Conservation (phyloP, 2,888 invertebrate species). For the Cactoblastis cactorum region DNA sequence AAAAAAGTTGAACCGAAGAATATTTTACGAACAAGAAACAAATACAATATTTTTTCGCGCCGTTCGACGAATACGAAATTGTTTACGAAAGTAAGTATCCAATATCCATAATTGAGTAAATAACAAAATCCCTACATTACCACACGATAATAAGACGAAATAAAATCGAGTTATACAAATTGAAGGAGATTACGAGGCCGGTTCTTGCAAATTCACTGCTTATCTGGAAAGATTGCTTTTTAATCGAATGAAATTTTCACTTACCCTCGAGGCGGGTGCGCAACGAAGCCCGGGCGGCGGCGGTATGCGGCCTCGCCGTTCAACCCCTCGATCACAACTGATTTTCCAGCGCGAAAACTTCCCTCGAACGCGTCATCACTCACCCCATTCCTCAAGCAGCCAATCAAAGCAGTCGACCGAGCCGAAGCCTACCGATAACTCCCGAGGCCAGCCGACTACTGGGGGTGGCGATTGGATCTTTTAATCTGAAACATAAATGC, state of each 20-base stretch:
- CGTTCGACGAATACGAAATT: background rate
- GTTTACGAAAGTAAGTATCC: slow-evolving; percentile 8
- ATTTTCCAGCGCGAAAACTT: slow-evolving; percentile 73
- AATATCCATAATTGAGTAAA: slow-evolving; percentile 6
- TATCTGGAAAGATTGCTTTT: slow-evolving; percentile 72
- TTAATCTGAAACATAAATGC: slow-evolving; percentile 79
- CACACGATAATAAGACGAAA: background rate
- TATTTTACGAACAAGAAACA: background rate
- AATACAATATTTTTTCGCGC: background rate
- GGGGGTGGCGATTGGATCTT: slow-evolving; percentile 74
- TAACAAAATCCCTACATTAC: background rate
- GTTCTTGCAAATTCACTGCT: slow-evolving; percentile 42
- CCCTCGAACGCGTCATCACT: slow-evolving; percentile 70
- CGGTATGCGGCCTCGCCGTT: slow-evolving; percentile 57
- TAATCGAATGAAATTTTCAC: slow-evolving; percentile 74
- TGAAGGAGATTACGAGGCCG: slow-evolving; percentile 23
- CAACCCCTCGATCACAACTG: slow-evolving; percentile 69
- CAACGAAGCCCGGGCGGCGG: slow-evolving; percentile 39
- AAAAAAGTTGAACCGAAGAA: background rate
- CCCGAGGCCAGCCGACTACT: slow-evolving; percentile 54
- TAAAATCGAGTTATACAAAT: slow-evolving; percentile 27
- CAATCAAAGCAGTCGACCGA: slow-evolving; percentile 47
- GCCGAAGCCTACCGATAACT: slow-evolving; percentile 51
- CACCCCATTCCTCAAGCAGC: slow-evolving; percentile 58
- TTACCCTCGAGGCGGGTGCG: slow-evolving; percentile 65